Base-by-base conservation (phyloP, 2,888 invertebrate genomes). In the Dynastes maya region DNA sequence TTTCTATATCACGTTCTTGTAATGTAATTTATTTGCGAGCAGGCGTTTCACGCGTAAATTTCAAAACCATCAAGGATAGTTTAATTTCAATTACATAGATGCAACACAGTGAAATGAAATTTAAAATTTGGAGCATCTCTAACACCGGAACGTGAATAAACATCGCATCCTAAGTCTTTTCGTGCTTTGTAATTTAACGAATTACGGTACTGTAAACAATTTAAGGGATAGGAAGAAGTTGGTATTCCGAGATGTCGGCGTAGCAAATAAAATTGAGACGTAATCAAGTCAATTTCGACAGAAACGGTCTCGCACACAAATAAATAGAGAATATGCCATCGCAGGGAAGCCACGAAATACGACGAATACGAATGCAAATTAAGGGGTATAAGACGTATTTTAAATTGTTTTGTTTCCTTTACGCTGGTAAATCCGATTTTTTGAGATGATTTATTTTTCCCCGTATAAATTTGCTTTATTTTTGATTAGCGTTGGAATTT, bases 231-330 rank as follows among this genome's bases (percentile, higher is more conserved):
- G 61, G 27, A 27, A 29, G 4, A 29, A 29, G 61, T 61, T 11
- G 61, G 61, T 61, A 61, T 61, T 61, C 29, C 61, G 27, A 61
- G 67, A 45, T 45, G 68, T 49, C 49, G 27, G 51, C 61, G 63
- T 45, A 58, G 40, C 49, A 61, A 74, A 74, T 37, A 63, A 74
- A 74, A 74, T 74, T 74, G 74, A 53, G 37, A 63, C 61, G 74
- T 74, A 74, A 74, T 74, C 74, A 74, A 58, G 63, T 74, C 74
- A 74, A 74, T 74, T 74, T 74, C 74, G 49, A 74, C 63, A n/a
- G 65, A 32, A 65, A 65, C 65, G 29, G 40, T 40, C 65, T 53
- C 65, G 65, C 40, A 11, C 37, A 40, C 65, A 32, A 65, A 65
- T 40, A 65, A 65, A 65, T 65, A 65, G 65, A 65, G 64, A 65